These are phyloP conservation scores for Ceratina australensis DNA, from an alignment of 1,140 invertebrate genomes.

Conservation along the genomic window DNA sequence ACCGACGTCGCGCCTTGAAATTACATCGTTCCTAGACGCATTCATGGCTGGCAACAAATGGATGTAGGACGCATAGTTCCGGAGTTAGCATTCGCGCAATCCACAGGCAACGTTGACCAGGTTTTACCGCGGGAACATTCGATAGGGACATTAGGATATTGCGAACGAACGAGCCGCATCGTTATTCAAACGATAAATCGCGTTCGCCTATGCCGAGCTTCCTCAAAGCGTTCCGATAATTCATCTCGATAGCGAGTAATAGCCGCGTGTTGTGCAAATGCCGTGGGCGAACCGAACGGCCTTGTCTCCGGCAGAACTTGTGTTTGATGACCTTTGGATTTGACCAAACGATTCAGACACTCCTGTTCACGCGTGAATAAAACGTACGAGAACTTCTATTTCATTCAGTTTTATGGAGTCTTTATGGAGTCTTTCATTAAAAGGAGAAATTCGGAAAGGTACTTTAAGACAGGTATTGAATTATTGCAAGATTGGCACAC, in stretches of 20 bases:
- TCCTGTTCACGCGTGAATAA: too few species aligned
- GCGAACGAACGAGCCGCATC: slow-evolving; percentile 32
- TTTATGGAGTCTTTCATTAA: too few species aligned
- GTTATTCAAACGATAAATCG: slow-evolving; percentile 35
- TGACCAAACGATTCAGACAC: background rate
- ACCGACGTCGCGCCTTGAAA: background rate
- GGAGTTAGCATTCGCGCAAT: slow-evolving; percentile 26
- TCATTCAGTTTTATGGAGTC: too few species aligned
- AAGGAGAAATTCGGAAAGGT: too few species aligned
- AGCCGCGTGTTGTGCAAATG: slow-evolving; percentile 12
- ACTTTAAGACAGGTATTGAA: too few species aligned
- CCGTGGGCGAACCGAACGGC: background rate
- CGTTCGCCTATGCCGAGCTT: slow-evolving; percentile 31
- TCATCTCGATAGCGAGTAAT: background rate
- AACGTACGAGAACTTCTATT: too few species aligned
- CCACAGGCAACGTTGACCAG: slow-evolving; percentile 4
- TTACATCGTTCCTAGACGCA: slow-evolving; percentile 21
- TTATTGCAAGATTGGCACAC: too few species aligned
- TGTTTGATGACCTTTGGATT: background rate
- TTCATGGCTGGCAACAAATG: slow-evolving; percentile 9
- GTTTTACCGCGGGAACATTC: slow-evolving; percentile 23
- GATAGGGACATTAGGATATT: slow-evolving; percentile 59
- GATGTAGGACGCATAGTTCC: slow-evolving; percentile 37
- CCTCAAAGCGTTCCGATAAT: slow-evolving; percentile 26
- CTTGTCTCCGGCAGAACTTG: background rate